These are phyloP conservation scores for Megalops atlanticus DNA, from an alignment of 2,113 vertebrate species.

Conservation along the genomic window DNA sequence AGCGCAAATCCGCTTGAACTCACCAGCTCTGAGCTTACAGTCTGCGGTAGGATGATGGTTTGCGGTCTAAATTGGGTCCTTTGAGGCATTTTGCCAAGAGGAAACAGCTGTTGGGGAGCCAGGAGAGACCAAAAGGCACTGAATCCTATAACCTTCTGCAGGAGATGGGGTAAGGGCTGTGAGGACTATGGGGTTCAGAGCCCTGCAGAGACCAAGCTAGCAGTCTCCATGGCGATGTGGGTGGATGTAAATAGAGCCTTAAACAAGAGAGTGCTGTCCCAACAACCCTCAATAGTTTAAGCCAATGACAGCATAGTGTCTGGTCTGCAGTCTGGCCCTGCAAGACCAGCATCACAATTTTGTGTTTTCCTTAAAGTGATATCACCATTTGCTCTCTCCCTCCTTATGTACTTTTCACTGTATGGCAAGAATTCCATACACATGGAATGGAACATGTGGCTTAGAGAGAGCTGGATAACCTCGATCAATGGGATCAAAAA, in stretches of 20 bases:
- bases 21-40: constrained; percentile 59
- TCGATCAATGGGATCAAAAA: no score
- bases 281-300: neutral
- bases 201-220: constrained; percentile 55
- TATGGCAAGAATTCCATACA: no score
- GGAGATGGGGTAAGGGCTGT: constrained; percentile 69
- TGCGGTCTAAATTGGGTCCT: constrained; percentile 75
- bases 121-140: constrained; percentile 47
- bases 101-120: constrained; percentile 63
- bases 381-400: neutral
- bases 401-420: neutral
- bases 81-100: constrained; percentile 68
- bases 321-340: neutral
- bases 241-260: neutral
- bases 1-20: constrained; percentile 67
- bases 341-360: neutral
- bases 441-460: no score
- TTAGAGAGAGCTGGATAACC: no score
- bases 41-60: constrained; percentile 65
- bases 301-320: neutral
- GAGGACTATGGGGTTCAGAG: constrained; percentile 46
- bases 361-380: neutral
- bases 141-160: constrained; percentile 57
- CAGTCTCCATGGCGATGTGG: constrained; percentile 1
- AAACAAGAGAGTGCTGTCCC: neutral